Conservation (phyloP, 2,888 invertebrate species). For the Acanthacorydalis orientalis region DNA sequence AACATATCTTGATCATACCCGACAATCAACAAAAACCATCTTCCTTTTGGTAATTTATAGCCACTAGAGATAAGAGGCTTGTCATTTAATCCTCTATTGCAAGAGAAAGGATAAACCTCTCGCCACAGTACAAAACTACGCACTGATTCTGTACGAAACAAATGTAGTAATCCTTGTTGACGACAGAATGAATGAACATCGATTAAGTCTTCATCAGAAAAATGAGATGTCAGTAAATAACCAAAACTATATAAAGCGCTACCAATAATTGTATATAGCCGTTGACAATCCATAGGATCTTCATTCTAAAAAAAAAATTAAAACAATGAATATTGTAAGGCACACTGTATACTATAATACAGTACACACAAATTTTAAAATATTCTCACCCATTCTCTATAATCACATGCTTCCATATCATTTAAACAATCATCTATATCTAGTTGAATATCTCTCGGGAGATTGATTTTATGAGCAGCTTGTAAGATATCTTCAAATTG, state of each 20-base stretch:
- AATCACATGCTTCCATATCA: slow-evolving; percentile 83
- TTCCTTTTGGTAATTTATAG: slow-evolving; percentile 37
- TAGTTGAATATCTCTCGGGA: slow-evolving; percentile 61
- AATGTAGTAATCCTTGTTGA: slow-evolving; percentile 54
- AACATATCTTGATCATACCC: slow-evolving; percentile 50
- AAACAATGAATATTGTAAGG: not conserved
- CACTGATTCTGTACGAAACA: slow-evolving; percentile 46
- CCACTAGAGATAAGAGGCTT: slow-evolving; percentile 12
- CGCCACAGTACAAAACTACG: slow-evolving; percentile 61
- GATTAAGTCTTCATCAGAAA: slow-evolving; percentile 53
- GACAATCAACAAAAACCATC: slow-evolving; percentile 57
- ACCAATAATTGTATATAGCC: slow-evolving; percentile 39
- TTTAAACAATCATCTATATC: slow-evolving; percentile 76
- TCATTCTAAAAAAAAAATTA: slow-evolving; percentile 41
- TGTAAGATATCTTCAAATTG: slow-evolving; percentile 45
- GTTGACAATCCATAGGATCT: slow-evolving; percentile 56
- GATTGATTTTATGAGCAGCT: slow-evolving; percentile 44
- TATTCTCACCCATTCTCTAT: slow-evolving; percentile 59
- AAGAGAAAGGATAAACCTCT: slow-evolving; percentile 47
- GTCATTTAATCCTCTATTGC: slow-evolving; percentile 17
- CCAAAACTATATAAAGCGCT: slow-evolving; percentile 38
- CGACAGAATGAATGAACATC: slow-evolving; percentile 61
- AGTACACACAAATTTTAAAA: not conserved
- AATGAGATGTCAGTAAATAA: slow-evolving; percentile 61
- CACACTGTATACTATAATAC: not conserved